Base-by-base conservation (phyloP, 2,888 invertebrate genomes). In the Cephus nigrinus region DNA sequence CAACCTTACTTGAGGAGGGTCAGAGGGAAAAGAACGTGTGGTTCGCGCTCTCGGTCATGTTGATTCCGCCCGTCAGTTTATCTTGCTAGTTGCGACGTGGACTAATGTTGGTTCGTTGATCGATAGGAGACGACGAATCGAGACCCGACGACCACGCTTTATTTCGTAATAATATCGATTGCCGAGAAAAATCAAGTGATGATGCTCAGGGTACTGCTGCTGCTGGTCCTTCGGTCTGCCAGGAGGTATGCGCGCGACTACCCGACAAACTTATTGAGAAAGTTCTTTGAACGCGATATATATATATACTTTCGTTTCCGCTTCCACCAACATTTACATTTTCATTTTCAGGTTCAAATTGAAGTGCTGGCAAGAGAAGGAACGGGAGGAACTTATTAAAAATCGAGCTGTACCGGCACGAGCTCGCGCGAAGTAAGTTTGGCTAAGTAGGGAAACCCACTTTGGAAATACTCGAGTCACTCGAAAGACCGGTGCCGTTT, bases 21-120 rank as follows among this genome's bases (percentile, higher is more conserved):
- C 76, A 76, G 75, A 36, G 35, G 55, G 74, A 74, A 73, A 72
- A 68, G 79, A 79, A 73, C 76, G 75, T 74, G 73, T 55, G 32
- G 73, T 72, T 72, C 68, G 36, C 68, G 75, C 76, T 82, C 78
- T 81, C 79, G 80, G 74, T 76, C 78, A 78, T 75, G 80, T 80
- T 76, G 80, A 81, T 81, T 83, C 84, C 83, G 82, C 82, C 9
- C 0, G 23, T 23, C 9, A 23, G 83, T 84, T 84, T 77, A 77
- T 76, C 75, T 55, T 55, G 55, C 55, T 55, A 23, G 55, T 23
- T 55, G 55, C 81, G 84, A 84, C 83, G 77, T 79, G 82, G 84
- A 84, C 81, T 83, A 83, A 84, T 83, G 82, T 76, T 78, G 75
- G n/a, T 68, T 79, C 77, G 77, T 79, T 78, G 81, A 84, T 83